Evolutionary conservation across 2,888 invertebrate genomes (phyloP).

Genomic region (Xylocampa areola): DNA sequence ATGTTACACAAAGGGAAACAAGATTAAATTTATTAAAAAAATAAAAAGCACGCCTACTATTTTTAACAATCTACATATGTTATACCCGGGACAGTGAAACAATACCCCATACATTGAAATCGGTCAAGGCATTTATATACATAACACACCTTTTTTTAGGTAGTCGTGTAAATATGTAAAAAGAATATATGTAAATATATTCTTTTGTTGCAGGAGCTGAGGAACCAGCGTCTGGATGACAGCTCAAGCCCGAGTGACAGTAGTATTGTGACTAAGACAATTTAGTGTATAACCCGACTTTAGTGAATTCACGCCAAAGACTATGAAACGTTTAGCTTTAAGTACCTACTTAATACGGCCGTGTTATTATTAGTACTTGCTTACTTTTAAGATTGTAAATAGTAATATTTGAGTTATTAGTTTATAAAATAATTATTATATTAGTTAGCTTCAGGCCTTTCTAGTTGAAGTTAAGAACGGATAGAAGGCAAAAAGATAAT

Average conservation of each 20-base stretch:
- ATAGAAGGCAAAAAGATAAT: conserved; percentile 20
- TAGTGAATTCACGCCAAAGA: conserved; percentile 77
- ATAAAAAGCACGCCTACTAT: no score
- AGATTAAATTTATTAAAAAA: no score
- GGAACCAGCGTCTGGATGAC: conserved; percentile 79
- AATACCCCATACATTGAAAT: no score
- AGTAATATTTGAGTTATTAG: conserved; percentile 9
- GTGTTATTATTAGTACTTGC: conserved; percentile 49
- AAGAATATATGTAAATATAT: not conserved
- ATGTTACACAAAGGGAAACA: no score
- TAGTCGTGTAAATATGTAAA: no score
- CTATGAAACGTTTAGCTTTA: conserved; percentile 53
- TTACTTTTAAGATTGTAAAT: conserved; percentile 46
- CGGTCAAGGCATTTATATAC: no score
- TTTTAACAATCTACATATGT: no score
- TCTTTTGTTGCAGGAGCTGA: conserved; percentile 79
- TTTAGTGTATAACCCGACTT: conserved; percentile 87
- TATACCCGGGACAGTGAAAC: no score
- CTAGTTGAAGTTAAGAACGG: conserved; percentile 18
- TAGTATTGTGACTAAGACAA: conserved; percentile 87
- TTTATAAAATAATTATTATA: not conserved
- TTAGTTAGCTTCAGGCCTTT: conserved; percentile 33
- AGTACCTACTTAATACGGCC: conserved; percentile 39
- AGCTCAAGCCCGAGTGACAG: conserved; percentile 85
- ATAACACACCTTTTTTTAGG: no score